These are phyloP conservation scores for Prionace glauca DNA, from an alignment of 2,797 vertebrate genomes.

Conservation along the genomic window DNA sequence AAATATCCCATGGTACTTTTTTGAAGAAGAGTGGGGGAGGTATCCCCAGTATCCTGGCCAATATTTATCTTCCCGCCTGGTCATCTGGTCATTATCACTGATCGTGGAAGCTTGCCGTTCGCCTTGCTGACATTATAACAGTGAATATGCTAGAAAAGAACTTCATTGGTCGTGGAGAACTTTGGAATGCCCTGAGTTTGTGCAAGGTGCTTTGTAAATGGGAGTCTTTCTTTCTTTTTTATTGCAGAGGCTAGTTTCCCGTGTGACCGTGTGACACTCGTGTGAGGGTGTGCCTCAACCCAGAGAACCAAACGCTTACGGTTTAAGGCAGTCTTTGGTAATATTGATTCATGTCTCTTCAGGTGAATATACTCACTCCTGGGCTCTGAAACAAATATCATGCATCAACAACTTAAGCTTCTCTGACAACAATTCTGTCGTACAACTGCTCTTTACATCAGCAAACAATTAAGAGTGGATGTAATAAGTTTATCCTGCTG, in stretches of 20 bases:
- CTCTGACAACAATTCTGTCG: neutral
- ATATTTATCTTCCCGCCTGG: neutral
- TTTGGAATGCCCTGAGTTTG: neutral
- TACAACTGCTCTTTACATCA: neutral
- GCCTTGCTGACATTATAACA: neutral
- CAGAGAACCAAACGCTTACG: neutral
- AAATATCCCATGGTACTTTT: neutral
- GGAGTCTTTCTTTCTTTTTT: neutral
- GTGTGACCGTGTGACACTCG: too few relatives aligned
- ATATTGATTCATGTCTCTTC: neutral
- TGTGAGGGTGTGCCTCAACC: neutral
- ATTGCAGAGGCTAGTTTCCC: neutral
- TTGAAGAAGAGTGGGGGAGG: neutral
- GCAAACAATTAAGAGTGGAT: neutral
- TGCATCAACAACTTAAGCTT: neutral
- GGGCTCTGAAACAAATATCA: conserved; percentile 27
- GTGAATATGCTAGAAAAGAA: neutral
- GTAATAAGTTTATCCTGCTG: neutral
- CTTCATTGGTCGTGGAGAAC: neutral
- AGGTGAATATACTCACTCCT: neutral
- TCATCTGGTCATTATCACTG: neutral
- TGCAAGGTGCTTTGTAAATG: neutral
- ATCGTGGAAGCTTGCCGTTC: neutral
- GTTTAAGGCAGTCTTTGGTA: neutral
- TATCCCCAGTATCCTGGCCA: neutral